phyloP scores from a whole-genome alignment of 2,888 invertebrate species.

The Apomyelois bistriatella region DNA sequence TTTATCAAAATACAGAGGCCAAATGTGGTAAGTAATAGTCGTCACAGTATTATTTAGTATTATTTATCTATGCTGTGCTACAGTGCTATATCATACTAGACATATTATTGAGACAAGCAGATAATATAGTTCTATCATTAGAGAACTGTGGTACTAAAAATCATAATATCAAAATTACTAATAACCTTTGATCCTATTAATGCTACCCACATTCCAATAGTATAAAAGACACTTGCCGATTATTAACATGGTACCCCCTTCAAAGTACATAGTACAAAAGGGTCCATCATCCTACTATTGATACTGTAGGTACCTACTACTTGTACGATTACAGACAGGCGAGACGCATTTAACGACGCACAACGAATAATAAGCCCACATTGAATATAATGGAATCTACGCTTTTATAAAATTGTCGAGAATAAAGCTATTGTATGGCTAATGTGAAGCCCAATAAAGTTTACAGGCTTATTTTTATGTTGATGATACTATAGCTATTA shows the following conservation, averaged over 20 bases:
- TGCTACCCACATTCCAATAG: neutral
- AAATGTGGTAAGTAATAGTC: no score
- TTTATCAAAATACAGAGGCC: no score
- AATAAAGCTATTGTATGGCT: constrained; percentile 34
- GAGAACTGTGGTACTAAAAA: no score
- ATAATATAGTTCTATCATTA: no score
- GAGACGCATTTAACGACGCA: constrained; percentile 41
- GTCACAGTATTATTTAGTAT: no score
- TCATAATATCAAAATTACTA: no score
- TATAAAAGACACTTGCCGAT: neutral
- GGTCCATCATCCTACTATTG: constrained; percentile 6
- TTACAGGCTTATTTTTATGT: neutral
- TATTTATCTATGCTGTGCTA: no score
- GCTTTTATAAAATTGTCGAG: constrained; percentile 37
- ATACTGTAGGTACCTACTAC: constrained; percentile 4
- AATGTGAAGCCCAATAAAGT: neutral
- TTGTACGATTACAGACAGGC: constrained; percentile 38
- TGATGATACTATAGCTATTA: neutral
- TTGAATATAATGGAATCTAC: constrained; percentile 35
- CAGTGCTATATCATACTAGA: no score
- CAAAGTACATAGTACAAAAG: neutral
- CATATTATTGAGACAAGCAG: no score
- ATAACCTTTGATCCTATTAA: neutral
- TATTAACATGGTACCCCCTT: neutral
- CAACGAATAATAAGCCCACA: constrained; percentile 53